phyloP scores from a whole-genome alignment of 2,113 vertebrate species.

The Spilogale gracilis region DNA sequence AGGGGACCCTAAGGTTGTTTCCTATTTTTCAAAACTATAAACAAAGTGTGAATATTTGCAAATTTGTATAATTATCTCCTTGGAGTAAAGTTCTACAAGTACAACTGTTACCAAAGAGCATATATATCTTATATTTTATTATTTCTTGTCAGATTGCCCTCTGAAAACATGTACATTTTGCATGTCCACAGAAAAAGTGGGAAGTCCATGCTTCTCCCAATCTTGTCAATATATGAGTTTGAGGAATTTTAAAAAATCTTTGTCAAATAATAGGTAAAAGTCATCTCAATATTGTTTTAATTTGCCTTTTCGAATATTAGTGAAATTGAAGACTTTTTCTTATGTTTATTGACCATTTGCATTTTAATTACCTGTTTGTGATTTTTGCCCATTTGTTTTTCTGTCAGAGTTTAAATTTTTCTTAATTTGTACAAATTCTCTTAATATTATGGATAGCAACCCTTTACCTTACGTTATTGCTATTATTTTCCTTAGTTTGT shows the following conservation, averaged over 20 bases:
- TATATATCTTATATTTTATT: neutral
- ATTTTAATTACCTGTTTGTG: conserved; percentile 9
- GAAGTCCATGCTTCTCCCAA: neutral
- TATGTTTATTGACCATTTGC: neutral
- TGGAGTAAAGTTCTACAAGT: neutral
- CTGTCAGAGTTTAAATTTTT: conserved; percentile 12
- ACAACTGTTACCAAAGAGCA: neutral
- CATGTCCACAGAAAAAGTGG: neutral
- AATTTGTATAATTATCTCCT: neutral
- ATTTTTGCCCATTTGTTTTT: conserved; percentile 19
- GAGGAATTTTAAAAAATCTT: neutral
- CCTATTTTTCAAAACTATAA: neutral
- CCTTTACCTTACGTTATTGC: neutral
- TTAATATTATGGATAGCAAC: neutral
- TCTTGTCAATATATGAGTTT: neutral
- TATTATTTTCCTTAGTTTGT: neutral
- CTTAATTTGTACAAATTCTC: neutral
- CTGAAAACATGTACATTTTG: neutral
- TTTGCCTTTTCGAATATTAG: conserved; percentile 29
- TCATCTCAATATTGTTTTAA: neutral
- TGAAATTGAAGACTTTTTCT: neutral
- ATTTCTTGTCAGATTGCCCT: neutral
- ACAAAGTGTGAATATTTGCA: neutral
- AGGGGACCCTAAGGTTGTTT: neutral
- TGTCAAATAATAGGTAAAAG: neutral